Evolutionary conservation across 1,140 invertebrate genomes (phyloP).

Genomic region (Achroia grisella): DNA sequence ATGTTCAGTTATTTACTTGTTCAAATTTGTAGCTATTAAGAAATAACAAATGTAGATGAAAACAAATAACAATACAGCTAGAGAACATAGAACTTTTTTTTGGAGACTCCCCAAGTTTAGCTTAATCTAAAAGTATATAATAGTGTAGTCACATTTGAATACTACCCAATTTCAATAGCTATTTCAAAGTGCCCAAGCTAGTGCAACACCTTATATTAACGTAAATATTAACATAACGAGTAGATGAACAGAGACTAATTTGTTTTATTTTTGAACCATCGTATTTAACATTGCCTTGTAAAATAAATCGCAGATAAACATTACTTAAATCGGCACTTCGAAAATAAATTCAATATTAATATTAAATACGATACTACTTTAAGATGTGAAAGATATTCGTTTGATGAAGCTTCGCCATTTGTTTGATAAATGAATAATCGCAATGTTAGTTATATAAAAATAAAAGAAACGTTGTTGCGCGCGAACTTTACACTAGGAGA

Average conservation of each 20-base stretch:
- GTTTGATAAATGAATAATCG: conserved; percentile 48
- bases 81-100: too few relatives aligned
- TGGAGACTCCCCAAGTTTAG: too few relatives aligned
- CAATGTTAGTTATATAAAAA: conserved; percentile 27
- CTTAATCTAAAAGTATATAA: too few relatives aligned
- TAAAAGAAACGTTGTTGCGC: conserved; percentile 25
- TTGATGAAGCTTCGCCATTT: conserved; percentile 46
- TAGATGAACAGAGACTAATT: not conserved
- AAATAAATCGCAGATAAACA: conserved; percentile 7
- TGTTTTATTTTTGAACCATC: conserved; percentile 4
- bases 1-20: too few relatives aligned
- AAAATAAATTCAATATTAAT: conserved; percentile 34
- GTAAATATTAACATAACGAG: not conserved
- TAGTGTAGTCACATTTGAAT: too few relatives aligned
- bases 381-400: conserved; percentile 31
- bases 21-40: too few relatives aligned
- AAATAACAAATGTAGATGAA: too few relatives aligned
- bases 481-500: conserved; percentile 28
- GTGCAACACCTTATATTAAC: too few relatives aligned
- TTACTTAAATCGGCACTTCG: conserved; percentile 19
- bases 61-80: too few relatives aligned
- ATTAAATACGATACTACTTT: conserved; percentile 20
- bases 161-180: too few relatives aligned
- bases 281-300: not conserved
- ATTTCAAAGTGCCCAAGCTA: too few relatives aligned